These are phyloP conservation scores for Chydorus sphaericus DNA, from an alignment of 2,888 invertebrate genomes.

Conservation along the genomic window DNA sequence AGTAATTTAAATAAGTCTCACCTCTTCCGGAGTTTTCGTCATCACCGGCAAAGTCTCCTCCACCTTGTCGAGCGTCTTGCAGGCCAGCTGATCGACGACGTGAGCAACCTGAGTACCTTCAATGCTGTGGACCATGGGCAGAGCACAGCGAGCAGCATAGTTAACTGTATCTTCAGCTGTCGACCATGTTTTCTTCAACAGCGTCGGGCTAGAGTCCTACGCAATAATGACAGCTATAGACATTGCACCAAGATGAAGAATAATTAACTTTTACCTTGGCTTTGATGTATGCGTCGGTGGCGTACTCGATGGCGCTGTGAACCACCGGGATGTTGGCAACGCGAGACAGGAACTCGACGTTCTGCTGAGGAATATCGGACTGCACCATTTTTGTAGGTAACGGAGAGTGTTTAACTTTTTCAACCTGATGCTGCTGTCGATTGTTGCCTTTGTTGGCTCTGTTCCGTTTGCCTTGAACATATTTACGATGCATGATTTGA, in stretches of 20 bases:
- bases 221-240: neutral
- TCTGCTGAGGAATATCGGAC: constrained; percentile 26
- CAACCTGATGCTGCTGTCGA: neutral
- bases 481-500: constrained; percentile 10
- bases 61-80: constrained; percentile 68
- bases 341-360: constrained; percentile 53
- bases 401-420: no score
- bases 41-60: constrained; percentile 69
- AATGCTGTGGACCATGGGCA: constrained; percentile 48
- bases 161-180: constrained; percentile 40
- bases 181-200: constrained; percentile 25
- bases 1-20: constrained; percentile 27
- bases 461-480: neutral
- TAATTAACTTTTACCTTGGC: constrained; percentile 46
- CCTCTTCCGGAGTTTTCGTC: constrained; percentile 68
- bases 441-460: neutral
- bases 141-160: constrained; percentile 37
- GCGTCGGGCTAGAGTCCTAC: constrained; percentile 12
- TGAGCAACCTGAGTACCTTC: constrained; percentile 56
- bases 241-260: neutral
- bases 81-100: constrained; percentile 58
- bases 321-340: constrained; percentile 67
- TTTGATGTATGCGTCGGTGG: constrained; percentile 53
- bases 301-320: constrained; percentile 58
- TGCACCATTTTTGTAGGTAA: constrained; percentile 14